phyloP scores from a whole-genome alignment of 2,888 invertebrate genomes.

The Agonopterix subpropinquella region DNA sequence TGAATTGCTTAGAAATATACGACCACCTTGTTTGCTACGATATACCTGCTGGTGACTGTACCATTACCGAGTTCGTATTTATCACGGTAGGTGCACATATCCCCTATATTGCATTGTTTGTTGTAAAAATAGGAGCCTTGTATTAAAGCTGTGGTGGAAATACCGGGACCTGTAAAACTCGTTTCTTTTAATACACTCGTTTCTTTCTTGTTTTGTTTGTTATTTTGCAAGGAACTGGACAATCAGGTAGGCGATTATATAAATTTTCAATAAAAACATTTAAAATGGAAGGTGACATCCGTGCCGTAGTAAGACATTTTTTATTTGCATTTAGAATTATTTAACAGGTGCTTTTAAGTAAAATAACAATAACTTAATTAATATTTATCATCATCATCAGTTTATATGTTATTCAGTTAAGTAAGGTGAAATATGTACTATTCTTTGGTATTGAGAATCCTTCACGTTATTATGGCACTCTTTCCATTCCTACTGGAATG shows the following conservation, averaged over 20 bases:
- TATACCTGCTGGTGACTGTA: no score
- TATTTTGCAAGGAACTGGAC: slow-evolving; percentile 25
- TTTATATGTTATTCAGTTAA: no score
- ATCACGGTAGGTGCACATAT: slow-evolving; percentile 39
- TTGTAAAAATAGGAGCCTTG: slow-evolving; percentile 47
- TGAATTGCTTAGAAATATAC: no score
- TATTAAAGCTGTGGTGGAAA: slow-evolving; percentile 42
- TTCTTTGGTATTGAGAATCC: no score
- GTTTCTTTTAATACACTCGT: slow-evolving; percentile 30
- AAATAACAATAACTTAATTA: no score
- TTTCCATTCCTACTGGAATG: no score
- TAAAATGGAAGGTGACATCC: neutral
- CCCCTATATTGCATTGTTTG: slow-evolving; percentile 42
- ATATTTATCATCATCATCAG: no score
- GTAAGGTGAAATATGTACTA: no score
- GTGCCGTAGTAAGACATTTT: neutral
- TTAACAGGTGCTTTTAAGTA: neutral
- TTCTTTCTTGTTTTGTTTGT: slow-evolving; percentile 25
- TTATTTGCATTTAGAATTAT: neutral
- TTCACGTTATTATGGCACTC: no score
- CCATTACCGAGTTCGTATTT: slow-evolving; percentile 37
- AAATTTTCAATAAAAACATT: neutral
- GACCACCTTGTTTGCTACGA: no score
- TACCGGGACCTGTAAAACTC: slow-evolving; percentile 45
- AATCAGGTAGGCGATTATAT: slow-evolving; percentile 16